phyloP scores from a whole-genome alignment of 2,888 invertebrate genomes.

The Psylliodes chrysocephalus region DNA sequence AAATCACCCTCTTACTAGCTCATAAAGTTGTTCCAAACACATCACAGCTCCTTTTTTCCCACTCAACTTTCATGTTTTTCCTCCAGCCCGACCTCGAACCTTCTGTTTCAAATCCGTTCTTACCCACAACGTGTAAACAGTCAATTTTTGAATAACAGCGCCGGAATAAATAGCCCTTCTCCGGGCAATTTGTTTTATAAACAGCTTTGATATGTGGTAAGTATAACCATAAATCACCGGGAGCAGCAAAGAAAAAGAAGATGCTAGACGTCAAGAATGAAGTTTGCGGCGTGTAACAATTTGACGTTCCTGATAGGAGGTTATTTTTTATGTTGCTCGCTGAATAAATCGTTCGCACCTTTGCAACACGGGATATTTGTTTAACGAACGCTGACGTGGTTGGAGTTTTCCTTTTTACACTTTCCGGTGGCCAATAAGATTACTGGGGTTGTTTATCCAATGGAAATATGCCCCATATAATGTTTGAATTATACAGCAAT shows the following conservation, averaged over 20 bases:
- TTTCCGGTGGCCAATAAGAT: too few species aligned
- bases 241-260: constrained; percentile 31
- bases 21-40: constrained; percentile 17
- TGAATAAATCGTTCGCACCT: constrained; percentile 36
- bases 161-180: constrained; percentile 35
- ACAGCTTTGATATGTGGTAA: constrained; percentile 40
- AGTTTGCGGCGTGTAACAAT: constrained; percentile 37
- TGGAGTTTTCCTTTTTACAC: too few species aligned
- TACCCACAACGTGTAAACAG: constrained; percentile 29
- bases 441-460: too few species aligned
- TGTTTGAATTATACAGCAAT: not conserved
- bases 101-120: constrained; percentile 18
- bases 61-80: constrained; percentile 17
- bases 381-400: not conserved
- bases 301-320: constrained; percentile 37
- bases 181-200: constrained; percentile 36
- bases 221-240: constrained; percentile 40
- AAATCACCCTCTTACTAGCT: not conserved
- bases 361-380: not conserved
- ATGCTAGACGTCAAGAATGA: constrained; percentile 33
- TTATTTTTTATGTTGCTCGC: constrained; percentile 35
- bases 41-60: constrained; percentile 14
- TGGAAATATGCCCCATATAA: too few species aligned
- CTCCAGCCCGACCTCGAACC: not conserved
- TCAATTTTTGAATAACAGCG: constrained; percentile 33